Evolutionary conservation across 2,797 vertebrate genomes (phyloP).

Genomic region (Petrocephalus sullivani): DNA sequence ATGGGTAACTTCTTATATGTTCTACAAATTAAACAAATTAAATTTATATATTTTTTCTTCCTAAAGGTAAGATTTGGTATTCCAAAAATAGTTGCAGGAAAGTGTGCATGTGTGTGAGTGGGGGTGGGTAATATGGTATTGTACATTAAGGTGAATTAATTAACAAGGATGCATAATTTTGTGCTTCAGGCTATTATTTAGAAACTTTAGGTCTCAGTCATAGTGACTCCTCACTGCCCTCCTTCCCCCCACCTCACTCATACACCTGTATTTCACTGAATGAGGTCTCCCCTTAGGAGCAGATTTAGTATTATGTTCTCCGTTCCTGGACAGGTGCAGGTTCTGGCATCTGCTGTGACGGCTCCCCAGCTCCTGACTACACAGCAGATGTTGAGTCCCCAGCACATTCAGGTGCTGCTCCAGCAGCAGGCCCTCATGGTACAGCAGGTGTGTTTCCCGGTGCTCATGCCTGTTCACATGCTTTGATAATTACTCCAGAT

Average conservation of each 20-base stretch:
- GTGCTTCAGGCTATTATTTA: background rate
- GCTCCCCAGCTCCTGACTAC: conserved; percentile 95
- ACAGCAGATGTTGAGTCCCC: conserved; percentile 90
- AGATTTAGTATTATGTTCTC: background rate
- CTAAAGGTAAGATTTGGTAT: too few species aligned
- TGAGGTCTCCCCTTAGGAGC: background rate
- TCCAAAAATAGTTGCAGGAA: too few species aligned
- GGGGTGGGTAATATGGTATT: background rate
- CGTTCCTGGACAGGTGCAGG: conserved; percentile 52
- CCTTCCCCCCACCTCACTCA: background rate
- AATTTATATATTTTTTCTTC: too few species aligned
- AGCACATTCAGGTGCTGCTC: conserved; percentile 93
- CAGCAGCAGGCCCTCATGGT: conserved; percentile 99
- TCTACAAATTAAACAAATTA: too few species aligned
- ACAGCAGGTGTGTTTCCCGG: conserved; percentile 78
- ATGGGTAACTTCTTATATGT: background rate
- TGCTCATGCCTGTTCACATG: background rate
- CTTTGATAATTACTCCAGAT: background rate
- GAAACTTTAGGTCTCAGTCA: background rate
- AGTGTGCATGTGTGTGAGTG: background rate
- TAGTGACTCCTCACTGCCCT: background rate
- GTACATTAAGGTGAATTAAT: background rate
- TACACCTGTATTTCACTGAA: background rate
- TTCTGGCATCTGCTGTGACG: conserved; percentile 90
- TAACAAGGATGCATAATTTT: background rate